Evolutionary conservation across 1,140 invertebrate genomes (phyloP).

Genomic region (Zophobas atratus): DNA sequence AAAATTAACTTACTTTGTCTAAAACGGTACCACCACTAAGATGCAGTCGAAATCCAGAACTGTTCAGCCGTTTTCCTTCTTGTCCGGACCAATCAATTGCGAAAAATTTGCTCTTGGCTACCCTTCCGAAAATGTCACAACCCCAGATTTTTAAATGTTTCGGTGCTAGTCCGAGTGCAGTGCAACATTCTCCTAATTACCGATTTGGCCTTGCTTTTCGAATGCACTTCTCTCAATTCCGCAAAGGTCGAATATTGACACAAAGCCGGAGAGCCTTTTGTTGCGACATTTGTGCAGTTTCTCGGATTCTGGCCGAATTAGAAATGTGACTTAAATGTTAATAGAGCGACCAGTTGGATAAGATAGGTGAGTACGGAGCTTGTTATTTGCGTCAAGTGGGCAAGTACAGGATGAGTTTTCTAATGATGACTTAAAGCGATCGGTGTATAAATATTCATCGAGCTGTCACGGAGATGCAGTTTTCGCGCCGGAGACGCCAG

Average conservation of each 20-base stretch:
- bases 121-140: no score
- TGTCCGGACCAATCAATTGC: no score
- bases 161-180: not conserved
- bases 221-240: not conserved
- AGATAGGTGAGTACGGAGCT: not conserved
- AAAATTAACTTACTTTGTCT: no score
- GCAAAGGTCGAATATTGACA: not conserved
- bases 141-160: not conserved
- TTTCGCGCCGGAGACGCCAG: no score
- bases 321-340: slow-evolving; percentile 3
- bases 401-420: not conserved
- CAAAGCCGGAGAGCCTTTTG: not conserved
- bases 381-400: not conserved
- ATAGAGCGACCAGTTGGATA: not conserved
- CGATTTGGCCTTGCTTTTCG: not conserved
- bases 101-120: no score
- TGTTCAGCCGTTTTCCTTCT: no score
- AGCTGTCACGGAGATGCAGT: no score
- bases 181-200: not conserved
- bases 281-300: not conserved
- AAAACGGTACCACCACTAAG: no score
- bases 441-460: no score
- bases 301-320: not conserved
- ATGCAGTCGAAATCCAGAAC: no score
- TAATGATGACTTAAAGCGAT: no score